phyloP scores from a whole-genome alignment of 2,888 invertebrate species.

The Ecdyonurus torrentis region DNA sequence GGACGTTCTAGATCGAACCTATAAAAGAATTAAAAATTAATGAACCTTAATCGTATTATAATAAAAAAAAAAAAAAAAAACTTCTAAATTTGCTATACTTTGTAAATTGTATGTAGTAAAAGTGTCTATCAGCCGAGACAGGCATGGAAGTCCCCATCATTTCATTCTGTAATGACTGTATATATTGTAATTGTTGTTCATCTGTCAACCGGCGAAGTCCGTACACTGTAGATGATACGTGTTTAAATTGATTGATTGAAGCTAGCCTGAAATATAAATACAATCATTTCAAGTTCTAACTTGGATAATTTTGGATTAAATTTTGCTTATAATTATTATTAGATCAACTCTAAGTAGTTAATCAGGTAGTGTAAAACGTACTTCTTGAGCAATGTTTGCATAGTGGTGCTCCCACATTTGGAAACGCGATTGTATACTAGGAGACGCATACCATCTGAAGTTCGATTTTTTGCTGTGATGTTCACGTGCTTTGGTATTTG shows the following conservation, averaged over 20 bases:
- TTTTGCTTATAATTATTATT: not conserved
- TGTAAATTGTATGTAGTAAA: conserved; percentile 1
- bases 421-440: not conserved
- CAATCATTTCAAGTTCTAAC: not conserved
- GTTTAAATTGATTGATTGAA: not conserved
- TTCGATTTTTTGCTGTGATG: not conserved
- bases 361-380: not conserved
- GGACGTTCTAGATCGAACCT: not conserved
- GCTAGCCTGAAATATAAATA: not conserved
- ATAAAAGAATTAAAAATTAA: not conserved
- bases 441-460: not conserved
- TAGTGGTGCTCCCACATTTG: conserved; percentile 1
- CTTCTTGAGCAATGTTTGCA: not conserved
- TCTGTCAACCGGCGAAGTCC: not conserved
- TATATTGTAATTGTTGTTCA: not conserved
- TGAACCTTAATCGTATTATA: not conserved
- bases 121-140: not conserved
- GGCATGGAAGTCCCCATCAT: not conserved
- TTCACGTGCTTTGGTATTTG: too few relatives aligned
- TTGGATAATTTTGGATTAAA: not conserved
- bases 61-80: not conserved
- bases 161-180: not conserved
- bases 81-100: not conserved
- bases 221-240: not conserved
- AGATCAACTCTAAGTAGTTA: not conserved